A percentile compares a stretch with the other conserved stretches of the same genome.
These are phyloP conservation scores for Drosophila asahinai DNA, from an alignment of 1,140 invertebrate genomes.

Conservation along the genomic window DNA sequence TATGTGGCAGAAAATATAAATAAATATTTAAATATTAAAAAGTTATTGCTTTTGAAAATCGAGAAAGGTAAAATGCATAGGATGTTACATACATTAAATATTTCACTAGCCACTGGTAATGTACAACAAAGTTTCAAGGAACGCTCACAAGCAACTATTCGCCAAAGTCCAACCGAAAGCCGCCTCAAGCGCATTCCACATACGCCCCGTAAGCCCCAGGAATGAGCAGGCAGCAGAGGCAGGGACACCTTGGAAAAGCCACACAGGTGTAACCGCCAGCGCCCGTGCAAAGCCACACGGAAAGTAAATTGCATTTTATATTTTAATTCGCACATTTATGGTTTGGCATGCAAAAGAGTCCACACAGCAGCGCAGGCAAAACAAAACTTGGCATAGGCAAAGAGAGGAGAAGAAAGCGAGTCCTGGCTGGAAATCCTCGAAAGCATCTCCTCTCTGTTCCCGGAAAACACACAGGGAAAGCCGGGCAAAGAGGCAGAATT, in stretches of 20 bases:
- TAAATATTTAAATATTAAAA: not conserved
- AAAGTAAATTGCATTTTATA: constrained; percentile 74
- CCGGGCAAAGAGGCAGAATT: constrained; percentile 28
- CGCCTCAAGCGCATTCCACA: constrained; percentile 28
- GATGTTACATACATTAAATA: not conserved
- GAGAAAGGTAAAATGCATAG: not conserved
- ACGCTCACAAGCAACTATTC: constrained; percentile 5
- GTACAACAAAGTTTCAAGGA: constrained; percentile 25
- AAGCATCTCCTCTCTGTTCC: constrained; percentile 27
- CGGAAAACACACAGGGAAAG: constrained; percentile 1
- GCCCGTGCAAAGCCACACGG: constrained; percentile 35
- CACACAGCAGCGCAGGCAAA: constrained; percentile 19
- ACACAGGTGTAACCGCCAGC: constrained; percentile 23
- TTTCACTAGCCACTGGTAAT: constrained; percentile 1
- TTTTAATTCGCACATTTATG: constrained; percentile 76
- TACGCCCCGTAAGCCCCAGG: constrained; percentile 30
- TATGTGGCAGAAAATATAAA: not conserved
- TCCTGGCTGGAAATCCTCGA: constrained; percentile 39
- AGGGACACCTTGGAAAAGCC: constrained; percentile 4
- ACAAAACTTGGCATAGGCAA: constrained; percentile 33
- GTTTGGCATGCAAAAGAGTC: constrained; percentile 58
- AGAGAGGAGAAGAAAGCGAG: constrained; percentile 20
- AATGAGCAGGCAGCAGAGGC: not conserved
- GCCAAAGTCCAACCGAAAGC: constrained; percentile 14
- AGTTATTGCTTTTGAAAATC: too few relatives aligned